Percentiles rank a stretch among this genome's conserved stretches.
Conservation (phyloP, 1,140 invertebrate genomes). For the Oryctes rhinoceros region DNA sequence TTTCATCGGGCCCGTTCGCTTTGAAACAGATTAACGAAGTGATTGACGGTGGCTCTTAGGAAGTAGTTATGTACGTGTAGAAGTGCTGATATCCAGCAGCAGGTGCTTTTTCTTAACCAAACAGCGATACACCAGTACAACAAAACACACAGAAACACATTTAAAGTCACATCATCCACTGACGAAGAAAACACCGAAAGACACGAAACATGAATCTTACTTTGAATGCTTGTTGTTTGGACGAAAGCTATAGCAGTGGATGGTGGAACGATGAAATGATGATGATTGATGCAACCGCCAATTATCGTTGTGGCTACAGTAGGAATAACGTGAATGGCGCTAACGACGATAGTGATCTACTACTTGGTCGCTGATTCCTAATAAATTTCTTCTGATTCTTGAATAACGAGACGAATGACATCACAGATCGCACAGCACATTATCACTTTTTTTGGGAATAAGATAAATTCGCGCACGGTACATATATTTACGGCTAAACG, state of each 20-base stretch:
- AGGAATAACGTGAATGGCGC: not conserved
- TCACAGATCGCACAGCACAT: conserved; percentile 28
- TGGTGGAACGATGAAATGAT: not conserved
- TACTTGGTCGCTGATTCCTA: not conserved
- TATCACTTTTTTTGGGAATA: conserved; percentile 33
- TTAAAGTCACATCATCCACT: conserved; percentile 34
- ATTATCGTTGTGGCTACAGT: not conserved
- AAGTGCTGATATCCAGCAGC: conserved; percentile 20
- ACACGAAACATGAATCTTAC: conserved; percentile 36
- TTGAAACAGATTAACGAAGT: conserved; percentile 29
- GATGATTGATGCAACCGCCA: not conserved
- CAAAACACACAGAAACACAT: conserved; percentile 12
- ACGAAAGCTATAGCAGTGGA: conserved; percentile 13
- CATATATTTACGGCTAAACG: not conserved
- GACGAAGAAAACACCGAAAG: conserved; percentile 27
- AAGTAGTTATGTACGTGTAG: conserved; percentile 9
- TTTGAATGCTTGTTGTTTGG: conserved; percentile 20
- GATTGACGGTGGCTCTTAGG: conserved; percentile 30
- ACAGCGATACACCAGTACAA: conserved; percentile 4
- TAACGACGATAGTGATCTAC: not conserved
- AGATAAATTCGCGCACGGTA: conserved; percentile 7
- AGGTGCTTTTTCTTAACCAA: conserved; percentile 14
- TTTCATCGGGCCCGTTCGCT: conserved; percentile 34
- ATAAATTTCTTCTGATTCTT: conserved; percentile 31
- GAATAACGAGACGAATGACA: conserved; percentile 11